phyloP scores from a whole-genome alignment of 2,797 vertebrate species.

The Pangasius krempfi region DNA sequence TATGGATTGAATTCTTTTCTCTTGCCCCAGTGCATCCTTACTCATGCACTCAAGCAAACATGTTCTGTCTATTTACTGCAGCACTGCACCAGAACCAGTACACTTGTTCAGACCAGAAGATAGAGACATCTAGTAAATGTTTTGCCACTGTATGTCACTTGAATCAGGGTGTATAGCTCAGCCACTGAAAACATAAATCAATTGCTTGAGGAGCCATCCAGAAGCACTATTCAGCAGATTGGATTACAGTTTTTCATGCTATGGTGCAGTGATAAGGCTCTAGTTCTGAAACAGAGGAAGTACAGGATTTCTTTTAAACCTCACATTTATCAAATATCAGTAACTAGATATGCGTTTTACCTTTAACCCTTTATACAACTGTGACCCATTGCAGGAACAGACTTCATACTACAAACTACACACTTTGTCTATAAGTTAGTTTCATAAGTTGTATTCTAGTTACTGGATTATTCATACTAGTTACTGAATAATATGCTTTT shows the following conservation, averaged over 20 bases:
- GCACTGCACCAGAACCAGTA: not conserved
- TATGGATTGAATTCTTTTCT: not conserved
- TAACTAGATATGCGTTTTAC: not conserved
- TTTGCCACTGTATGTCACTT: slow-evolving; percentile 14
- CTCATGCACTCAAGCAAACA: not conserved
- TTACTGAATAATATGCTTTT: not conserved
- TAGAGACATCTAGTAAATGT: not conserved
- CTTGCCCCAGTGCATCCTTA: not conserved
- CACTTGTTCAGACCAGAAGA: not conserved
- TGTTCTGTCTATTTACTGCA: not conserved
- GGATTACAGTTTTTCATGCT: slow-evolving; percentile 35
- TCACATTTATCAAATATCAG: slow-evolving; percentile 18
- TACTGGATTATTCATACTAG: not conserved
- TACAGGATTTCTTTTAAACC: slow-evolving; percentile 11
- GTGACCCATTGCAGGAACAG: not conserved
- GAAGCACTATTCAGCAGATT: slow-evolving; percentile 42
- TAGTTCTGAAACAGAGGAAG: slow-evolving; percentile 19
- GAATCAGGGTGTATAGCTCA: not conserved
- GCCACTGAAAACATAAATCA: slow-evolving; percentile 46
- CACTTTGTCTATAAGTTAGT: not conserved
- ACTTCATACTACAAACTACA: not conserved
- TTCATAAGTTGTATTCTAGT: not conserved
- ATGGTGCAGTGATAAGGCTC: not conserved
- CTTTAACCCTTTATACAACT: not conserved
- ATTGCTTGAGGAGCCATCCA: slow-evolving; percentile 43